These are phyloP conservation scores for Hydrocynus forskahlii DNA, from an alignment of 2,797 vertebrate species.

Conservation along the genomic window DNA sequence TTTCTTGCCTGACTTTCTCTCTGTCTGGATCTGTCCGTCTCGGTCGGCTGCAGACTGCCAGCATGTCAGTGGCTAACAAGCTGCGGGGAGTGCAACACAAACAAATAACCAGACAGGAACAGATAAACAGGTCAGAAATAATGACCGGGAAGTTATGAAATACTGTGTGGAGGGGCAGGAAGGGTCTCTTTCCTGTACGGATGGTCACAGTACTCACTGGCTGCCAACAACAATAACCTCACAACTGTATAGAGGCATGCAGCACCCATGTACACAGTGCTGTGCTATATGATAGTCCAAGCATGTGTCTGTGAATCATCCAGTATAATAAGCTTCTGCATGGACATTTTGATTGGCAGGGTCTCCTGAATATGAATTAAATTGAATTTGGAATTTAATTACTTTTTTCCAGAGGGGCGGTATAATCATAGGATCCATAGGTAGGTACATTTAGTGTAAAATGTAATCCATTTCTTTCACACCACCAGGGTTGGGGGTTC, in stretches of 20 bases:
- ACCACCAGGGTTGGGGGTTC: too few relatives aligned
- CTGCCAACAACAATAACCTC: neutral
- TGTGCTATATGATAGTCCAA: too few relatives aligned
- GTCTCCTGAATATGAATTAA: too few relatives aligned
- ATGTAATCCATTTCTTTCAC: too few relatives aligned
- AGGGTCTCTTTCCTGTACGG: neutral
- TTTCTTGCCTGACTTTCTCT: neutral
- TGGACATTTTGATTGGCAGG: too few relatives aligned
- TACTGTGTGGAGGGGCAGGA: neutral
- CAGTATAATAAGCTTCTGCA: too few relatives aligned
- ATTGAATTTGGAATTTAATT: too few relatives aligned
- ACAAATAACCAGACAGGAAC: slow-evolving; percentile 13
- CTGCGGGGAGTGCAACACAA: neutral
- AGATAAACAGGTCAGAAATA: slow-evolving; percentile 23
- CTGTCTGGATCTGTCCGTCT: slow-evolving; percentile 32
- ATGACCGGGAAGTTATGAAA: slow-evolving; percentile 13
- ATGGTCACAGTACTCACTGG: neutral
- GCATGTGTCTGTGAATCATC: too few relatives aligned
- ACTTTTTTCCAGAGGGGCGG: too few relatives aligned
- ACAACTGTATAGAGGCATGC: neutral
- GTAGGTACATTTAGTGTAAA: too few relatives aligned
- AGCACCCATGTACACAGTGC: neutral
- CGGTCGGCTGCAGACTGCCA: neutral
- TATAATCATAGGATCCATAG: too few relatives aligned
- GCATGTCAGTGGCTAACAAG: slow-evolving; percentile 24